Evolutionary conservation across 2,797 vertebrate species (phyloP).

Genomic region (Selene dorsalis): DNA sequence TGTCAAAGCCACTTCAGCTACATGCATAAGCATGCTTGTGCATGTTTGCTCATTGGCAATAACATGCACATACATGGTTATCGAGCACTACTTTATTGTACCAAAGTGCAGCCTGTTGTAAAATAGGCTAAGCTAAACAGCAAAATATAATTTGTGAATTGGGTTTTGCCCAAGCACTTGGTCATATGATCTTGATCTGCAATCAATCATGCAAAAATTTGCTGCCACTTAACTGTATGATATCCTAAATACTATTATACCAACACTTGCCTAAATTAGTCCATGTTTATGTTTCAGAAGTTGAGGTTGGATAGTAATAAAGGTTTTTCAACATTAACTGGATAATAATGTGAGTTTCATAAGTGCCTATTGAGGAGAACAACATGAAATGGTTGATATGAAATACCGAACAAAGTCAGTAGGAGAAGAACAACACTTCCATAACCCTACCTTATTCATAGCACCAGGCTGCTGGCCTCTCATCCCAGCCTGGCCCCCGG

Average conservation of each 20-base stretch:
- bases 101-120: background rate
- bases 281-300: background rate
- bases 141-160: background rate
- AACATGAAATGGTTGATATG: background rate
- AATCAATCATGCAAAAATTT: background rate
- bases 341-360: background rate
- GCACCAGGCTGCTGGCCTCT: constrained; percentile 91
- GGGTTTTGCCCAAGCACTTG: background rate
- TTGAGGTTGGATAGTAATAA: background rate
- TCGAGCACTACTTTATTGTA: background rate
- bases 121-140: background rate
- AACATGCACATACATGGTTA: background rate
- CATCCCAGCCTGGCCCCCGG: constrained; percentile 86
- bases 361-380: background rate
- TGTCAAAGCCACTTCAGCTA: constrained; percentile 38
- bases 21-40: background rate
- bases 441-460: constrained; percentile 86
- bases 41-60: background rate
- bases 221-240: background rate
- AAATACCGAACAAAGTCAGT: background rate
- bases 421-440: background rate
- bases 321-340: background rate
- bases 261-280: too few relatives aligned
- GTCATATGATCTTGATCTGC: background rate
- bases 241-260: too few relatives aligned